Percentiles rank a stretch among this genome's conserved stretches.
Conservation (phyloP, 2,888 invertebrate genomes). For the Rotaria macrura region DNA sequence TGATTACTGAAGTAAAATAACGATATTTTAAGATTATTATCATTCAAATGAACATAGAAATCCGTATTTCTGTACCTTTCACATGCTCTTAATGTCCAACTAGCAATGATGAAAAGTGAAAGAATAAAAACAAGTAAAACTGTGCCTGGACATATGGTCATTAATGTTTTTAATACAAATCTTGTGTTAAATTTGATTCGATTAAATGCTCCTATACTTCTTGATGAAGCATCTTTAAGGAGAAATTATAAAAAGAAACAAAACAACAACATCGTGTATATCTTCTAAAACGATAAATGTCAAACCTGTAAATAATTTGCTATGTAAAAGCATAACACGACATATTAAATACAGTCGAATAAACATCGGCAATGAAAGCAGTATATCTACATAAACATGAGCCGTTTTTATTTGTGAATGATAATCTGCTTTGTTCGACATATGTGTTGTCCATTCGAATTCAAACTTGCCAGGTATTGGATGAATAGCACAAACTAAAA, state of each 20-base stretch:
- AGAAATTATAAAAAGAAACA: background rate
- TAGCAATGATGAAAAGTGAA: constrained; percentile 96
- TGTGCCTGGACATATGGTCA: constrained; percentile 98
- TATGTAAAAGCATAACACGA: constrained; percentile 96
- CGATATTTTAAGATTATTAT: too few relatives aligned
- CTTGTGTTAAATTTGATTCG: constrained; percentile 64
- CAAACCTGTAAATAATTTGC: constrained; percentile 77
- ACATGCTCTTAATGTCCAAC: constrained; percentile 94
- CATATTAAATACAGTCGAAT: constrained; percentile 95
- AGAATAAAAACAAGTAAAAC: constrained; percentile 98
- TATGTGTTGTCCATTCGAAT: constrained; percentile 78
- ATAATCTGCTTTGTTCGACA: constrained; percentile 36
- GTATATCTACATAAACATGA: constrained; percentile 62
- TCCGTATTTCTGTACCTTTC: constrained; percentile 77
- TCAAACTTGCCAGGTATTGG: constrained; percentile 91
- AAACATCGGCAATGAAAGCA: constrained; percentile 97
- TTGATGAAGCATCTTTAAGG: constrained; percentile 78
- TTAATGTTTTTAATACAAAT: constrained; percentile 89
- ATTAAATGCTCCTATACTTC: constrained; percentile 59
- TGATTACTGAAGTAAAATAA: constrained; percentile 23
- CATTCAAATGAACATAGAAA: too few relatives aligned
- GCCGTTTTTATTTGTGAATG: constrained; percentile 34
- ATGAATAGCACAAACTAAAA: constrained; percentile 82
- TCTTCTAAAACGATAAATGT: background rate
- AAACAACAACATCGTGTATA: background rate